Percentiles rank a stretch among this genome's conserved stretches.
Evolutionary conservation across 2,113 vertebrate species (phyloP).

Genomic region (Platysternon megacephalum): DNA sequence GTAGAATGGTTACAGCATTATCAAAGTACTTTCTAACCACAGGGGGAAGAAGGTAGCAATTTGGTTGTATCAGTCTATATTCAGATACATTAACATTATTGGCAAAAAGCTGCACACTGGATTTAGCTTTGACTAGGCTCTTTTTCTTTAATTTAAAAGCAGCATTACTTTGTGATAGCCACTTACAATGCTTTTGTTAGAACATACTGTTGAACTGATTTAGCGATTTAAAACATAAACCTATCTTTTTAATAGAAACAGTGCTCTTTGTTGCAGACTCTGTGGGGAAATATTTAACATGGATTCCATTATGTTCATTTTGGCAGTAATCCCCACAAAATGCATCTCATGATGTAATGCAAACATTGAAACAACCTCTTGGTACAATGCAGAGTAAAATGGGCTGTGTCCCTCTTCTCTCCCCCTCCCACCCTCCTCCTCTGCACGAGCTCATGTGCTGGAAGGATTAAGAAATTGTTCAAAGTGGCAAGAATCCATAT

Average conservation of each 20-base stretch:
- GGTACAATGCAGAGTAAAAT: neutral
- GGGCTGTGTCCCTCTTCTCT: neutral
- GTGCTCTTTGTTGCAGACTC: slow-evolving; percentile 24
- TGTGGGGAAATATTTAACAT: slow-evolving; percentile 7
- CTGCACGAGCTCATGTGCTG: neutral
- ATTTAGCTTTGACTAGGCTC: neutral
- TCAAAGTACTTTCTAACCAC: neutral
- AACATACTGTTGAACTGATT: neutral
- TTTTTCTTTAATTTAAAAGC: slow-evolving; percentile 18
- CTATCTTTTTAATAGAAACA: neutral
- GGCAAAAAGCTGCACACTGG: neutral
- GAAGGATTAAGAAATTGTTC: neutral
- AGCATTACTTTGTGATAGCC: neutral
- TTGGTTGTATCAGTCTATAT: neutral
- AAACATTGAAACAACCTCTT: neutral
- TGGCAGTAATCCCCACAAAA: neutral
- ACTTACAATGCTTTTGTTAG: neutral
- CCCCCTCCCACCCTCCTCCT: neutral
- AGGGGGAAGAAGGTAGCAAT: neutral
- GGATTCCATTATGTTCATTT: slow-evolving; percentile 1
- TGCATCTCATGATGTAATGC: neutral
- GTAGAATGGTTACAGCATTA: neutral
- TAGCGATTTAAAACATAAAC: neutral
- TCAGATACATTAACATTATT: neutral
- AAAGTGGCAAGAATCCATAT: neutral